Evolutionary conservation across 2,797 vertebrate genomes (phyloP).

Genomic region (Brachyrhaphis roseni): DNA sequence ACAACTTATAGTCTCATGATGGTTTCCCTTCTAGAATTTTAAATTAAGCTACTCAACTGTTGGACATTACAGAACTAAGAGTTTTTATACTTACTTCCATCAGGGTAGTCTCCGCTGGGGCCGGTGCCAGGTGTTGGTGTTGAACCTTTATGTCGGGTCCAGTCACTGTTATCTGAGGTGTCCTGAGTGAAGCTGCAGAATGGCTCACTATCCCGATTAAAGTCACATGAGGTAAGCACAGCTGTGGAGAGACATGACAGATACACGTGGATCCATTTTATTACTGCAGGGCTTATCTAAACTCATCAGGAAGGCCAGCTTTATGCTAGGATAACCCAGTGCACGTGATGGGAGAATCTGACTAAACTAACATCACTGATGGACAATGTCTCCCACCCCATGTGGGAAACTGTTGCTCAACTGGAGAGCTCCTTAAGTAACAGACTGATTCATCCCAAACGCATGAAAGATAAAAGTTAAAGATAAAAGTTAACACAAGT

Average conservation of each 20-base stretch:
- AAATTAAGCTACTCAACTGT: not conserved
- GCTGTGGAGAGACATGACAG: constrained; percentile 31
- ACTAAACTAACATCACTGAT: too few relatives aligned
- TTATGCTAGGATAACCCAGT: too few relatives aligned
- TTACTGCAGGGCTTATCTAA: not conserved
- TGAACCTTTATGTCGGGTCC: constrained; percentile 74
- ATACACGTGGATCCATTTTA: not conserved
- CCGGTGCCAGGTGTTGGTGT: constrained; percentile 70
- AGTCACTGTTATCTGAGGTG: constrained; percentile 68
- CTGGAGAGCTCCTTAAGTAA: too few relatives aligned
- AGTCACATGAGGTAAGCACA: constrained; percentile 81
- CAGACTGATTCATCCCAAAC: too few relatives aligned
- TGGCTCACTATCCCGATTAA: constrained; percentile 77
- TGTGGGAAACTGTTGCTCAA: too few relatives aligned
- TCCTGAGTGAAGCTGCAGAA: constrained; percentile 81
- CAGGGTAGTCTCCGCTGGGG: constrained; percentile 81
- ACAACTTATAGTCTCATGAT: not conserved
- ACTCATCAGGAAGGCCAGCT: too few relatives aligned
- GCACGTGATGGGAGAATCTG: too few relatives aligned
- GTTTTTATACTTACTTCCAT: constrained; percentile 74
- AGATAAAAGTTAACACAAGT: too few relatives aligned
- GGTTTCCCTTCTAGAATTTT: not conserved
- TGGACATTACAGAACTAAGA: not conserved
- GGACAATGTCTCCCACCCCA: too few relatives aligned
- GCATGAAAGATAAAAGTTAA: too few relatives aligned